These are phyloP conservation scores for Camelus dromedarius DNA, from an alignment of 2,113 vertebrate genomes.

Conservation along the genomic window DNA sequence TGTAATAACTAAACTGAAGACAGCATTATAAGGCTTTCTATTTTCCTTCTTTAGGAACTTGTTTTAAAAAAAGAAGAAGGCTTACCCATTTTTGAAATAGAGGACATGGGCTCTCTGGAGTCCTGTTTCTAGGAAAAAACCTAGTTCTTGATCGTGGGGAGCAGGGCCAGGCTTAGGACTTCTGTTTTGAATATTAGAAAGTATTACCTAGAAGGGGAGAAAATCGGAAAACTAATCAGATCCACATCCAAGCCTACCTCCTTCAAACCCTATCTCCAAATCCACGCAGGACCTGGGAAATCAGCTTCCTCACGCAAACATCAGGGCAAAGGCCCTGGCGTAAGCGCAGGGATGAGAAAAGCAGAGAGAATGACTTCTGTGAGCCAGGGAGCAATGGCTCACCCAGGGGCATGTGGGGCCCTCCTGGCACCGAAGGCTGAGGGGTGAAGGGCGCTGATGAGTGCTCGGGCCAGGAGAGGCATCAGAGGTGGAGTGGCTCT, in stretches of 20 bases:
- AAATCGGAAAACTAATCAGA: constrained; percentile 72
- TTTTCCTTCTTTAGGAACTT: constrained; percentile 45
- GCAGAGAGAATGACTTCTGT: not conserved
- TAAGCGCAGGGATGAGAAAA: rapidly evolving
- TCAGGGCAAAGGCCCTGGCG: not conserved
- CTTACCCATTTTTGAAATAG: constrained; percentile 99
- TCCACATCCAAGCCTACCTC: constrained; percentile 13
- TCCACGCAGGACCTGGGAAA: not conserved
- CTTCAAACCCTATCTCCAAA: not conserved
- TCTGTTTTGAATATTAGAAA: constrained; percentile 96
- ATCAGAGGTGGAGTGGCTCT: not conserved
- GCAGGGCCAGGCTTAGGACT: constrained; percentile 97
- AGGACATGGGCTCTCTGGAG: constrained; percentile 99
- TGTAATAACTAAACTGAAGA: not conserved
- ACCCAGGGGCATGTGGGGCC: not conserved
- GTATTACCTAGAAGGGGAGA: constrained; percentile 90
- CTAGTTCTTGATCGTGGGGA: constrained; percentile 97
- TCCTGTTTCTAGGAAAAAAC: constrained; percentile 98
- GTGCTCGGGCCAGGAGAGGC: not conserved
- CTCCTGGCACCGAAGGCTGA: not conserved
- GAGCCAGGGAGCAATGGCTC: not conserved
- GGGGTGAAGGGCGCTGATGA: rapidly evolving
- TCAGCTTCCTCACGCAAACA: not conserved
- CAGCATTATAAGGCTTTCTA: not conserved
- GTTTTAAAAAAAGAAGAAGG: constrained; percentile 64